Evolutionary conservation across 2,888 invertebrate genomes (phyloP).

Genomic region (Drymonia ruficornis): DNA sequence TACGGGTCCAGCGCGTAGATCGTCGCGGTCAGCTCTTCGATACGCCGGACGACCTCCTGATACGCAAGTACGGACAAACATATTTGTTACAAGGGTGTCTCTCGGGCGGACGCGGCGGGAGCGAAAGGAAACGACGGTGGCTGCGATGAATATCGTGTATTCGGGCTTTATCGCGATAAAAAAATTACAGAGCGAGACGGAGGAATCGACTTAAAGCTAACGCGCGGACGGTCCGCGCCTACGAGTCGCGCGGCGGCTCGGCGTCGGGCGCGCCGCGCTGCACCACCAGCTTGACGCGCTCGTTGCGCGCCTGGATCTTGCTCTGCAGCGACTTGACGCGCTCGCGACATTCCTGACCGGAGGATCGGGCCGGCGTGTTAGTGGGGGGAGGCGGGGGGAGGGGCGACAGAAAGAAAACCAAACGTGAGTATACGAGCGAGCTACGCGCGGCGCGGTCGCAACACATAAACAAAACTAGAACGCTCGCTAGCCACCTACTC

Average conservation of each 20-base stretch:
- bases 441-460: conserved; percentile 40
- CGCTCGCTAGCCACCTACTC: conserved; percentile 67
- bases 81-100: conserved; percentile 75
- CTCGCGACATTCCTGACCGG: conserved; percentile 92
- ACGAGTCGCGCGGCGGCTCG: conserved; percentile 89
- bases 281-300: conserved; percentile 94
- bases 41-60: conserved; percentile 89
- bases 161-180: conserved; percentile 66
- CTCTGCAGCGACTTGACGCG: conserved; percentile 93
- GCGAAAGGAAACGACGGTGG: conserved; percentile 73
- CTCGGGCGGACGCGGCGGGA: conserved; percentile 49
- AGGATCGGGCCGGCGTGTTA: conserved; percentile 75
- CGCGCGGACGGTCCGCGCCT: conserved; percentile 53
- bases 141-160: conserved; percentile 74
- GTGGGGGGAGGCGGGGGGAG: conserved; percentile 65
- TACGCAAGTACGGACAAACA: conserved; percentile 84
- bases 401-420: conserved; percentile 76
- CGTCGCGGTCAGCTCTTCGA: conserved; percentile 88
- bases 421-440: conserved; percentile 59
- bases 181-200: conserved; percentile 64
- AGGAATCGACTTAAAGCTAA: conserved; percentile 65
- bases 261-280: conserved; percentile 94
- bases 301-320: conserved; percentile 94
- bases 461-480: conserved; percentile 71
- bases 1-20: conserved; percentile 92